Conservation (phyloP, 2,888 invertebrate genomes). For the Tetropium fuscum region DNA sequence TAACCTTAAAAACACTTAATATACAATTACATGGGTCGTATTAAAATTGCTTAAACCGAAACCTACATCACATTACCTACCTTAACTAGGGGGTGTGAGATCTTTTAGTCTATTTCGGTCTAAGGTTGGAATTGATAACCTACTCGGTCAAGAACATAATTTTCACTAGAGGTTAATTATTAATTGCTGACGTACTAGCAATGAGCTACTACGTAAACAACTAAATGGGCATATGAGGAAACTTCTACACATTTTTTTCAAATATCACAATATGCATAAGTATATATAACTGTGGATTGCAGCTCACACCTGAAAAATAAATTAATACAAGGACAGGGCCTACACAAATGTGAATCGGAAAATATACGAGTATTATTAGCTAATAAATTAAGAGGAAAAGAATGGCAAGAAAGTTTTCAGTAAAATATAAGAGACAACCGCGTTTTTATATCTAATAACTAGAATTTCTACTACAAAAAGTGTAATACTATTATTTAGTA, state of each 20-base stretch:
- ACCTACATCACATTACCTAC: conserved; percentile 44
- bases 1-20: conserved; percentile 46
- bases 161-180: conserved; percentile 22
- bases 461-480: too few species aligned
- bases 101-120: conserved; percentile 58
- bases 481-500: too few species aligned
- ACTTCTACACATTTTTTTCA: conserved; percentile 25
- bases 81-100: conserved; percentile 28
- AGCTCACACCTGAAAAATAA: conserved; percentile 1
- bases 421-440: too few species aligned
- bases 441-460: too few species aligned
- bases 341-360: too few species aligned
- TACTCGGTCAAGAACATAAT: conserved; percentile 31
- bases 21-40: conserved; percentile 27
- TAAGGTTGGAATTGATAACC: conserved; percentile 61
- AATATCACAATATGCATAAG: too few species aligned
- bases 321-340: too few species aligned
- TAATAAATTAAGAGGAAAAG: too few species aligned
- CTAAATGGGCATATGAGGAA: conserved; percentile 16
- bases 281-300: too few species aligned
- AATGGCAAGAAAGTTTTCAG: too few species aligned
- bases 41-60: conserved; percentile 16
- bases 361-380: too few species aligned
- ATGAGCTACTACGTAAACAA: conserved; percentile 7
- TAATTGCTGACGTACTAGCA: conserved; percentile 22